Conservation (phyloP, 2,113 vertebrate genomes). For the Cryptoleucopteryx plumbea region DNA sequence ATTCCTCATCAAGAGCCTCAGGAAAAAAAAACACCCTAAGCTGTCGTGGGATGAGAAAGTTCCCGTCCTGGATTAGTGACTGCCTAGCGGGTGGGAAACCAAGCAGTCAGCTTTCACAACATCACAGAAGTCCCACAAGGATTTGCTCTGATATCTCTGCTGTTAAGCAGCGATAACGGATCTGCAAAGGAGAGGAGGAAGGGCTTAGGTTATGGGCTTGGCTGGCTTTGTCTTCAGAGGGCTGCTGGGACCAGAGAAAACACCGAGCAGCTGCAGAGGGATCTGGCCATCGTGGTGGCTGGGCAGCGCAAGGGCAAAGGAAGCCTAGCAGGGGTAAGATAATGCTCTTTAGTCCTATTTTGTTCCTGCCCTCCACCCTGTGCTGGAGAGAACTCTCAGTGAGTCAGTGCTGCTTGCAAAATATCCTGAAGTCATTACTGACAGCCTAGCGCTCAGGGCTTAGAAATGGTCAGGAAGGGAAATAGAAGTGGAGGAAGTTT, state of each 20-base stretch:
- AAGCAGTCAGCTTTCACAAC: not conserved
- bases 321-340: not conserved
- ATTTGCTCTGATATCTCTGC: fast-evolving
- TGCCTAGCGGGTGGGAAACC: not conserved
- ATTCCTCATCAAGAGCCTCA: not conserved
- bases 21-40: not conserved
- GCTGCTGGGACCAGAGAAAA: not conserved
- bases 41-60: fast-evolving
- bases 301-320: not conserved
- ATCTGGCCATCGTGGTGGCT: not conserved
- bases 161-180: fast-evolving
- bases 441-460: not conserved
- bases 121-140: not conserved
- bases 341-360: not conserved
- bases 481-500: not conserved
- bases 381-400: not conserved
- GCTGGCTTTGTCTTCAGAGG: not conserved
- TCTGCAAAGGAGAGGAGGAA: not conserved
- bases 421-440: not conserved
- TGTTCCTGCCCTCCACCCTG: not conserved
- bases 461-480: not conserved
- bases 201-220: not conserved
- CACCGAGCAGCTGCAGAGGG: not conserved
- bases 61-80: not conserved
- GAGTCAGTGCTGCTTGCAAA: not conserved